These are phyloP conservation scores for Forpus xanthops DNA, from an alignment of 2,797 vertebrate genomes.

Conservation along the genomic window DNA sequence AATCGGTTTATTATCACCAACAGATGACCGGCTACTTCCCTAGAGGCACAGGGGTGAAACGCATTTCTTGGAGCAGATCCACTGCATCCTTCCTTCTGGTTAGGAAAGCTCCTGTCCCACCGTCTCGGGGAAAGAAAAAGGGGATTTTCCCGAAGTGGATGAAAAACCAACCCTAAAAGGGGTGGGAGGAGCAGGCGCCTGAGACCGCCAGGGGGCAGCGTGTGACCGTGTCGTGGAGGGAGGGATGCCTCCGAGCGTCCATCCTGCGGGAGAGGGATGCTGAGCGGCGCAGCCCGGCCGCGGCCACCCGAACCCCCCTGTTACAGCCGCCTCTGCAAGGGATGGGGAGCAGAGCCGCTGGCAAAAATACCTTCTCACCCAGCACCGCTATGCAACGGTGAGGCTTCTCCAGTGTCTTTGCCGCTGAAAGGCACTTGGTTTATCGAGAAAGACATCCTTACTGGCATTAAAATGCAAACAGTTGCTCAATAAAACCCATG, in stretches of 20 bases:
- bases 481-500: neutral
- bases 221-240: neutral
- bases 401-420: rapidly evolving
- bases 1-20: neutral
- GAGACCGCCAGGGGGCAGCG: neutral
- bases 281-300: neutral
- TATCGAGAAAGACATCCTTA: rapidly evolving
- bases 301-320: rapidly evolving
- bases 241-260: neutral
- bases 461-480: neutral
- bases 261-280: neutral
- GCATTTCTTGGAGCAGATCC: neutral
- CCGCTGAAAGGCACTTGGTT: rapidly evolving
- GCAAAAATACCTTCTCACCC: rapidly evolving
- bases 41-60: rapidly evolving
- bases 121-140: neutral
- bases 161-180: neutral
- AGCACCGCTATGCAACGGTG: rapidly evolving
- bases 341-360: neutral
- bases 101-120: neutral
- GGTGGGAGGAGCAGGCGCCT: neutral
- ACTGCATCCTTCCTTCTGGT: neutral
- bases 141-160: rapidly evolving
- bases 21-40: neutral
- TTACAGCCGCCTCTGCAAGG: rapidly evolving